Percentiles rank a stretch among this genome's conserved stretches.
These are phyloP conservation scores for Tympanuchus pallidicinctus DNA, from an alignment of 2,113 vertebrate genomes.

Conservation along the genomic window DNA sequence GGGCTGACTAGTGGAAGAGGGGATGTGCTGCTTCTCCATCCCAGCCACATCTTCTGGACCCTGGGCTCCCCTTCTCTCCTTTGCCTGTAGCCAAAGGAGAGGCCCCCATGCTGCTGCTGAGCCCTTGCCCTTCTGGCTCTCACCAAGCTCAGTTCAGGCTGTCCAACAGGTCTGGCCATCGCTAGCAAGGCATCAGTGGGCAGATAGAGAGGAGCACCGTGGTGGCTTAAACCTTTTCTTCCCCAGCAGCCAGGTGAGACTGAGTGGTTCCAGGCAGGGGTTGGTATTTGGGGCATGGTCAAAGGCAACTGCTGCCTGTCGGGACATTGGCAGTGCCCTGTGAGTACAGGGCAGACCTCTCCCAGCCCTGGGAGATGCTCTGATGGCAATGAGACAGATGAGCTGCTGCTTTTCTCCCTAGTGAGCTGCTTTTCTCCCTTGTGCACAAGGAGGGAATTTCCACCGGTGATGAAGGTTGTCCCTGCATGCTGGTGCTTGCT, in stretches of 20 bases:
- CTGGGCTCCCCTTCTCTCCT: not conserved
- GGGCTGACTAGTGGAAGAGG: not conserved
- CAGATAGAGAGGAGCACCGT: not conserved
- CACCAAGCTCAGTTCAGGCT: not conserved
- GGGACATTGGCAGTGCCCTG: not conserved
- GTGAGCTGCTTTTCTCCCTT: fast-evolving
- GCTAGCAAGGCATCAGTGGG: not conserved
- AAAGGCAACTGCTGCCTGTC: not conserved
- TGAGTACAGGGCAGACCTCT: not conserved
- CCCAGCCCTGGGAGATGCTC: not conserved
- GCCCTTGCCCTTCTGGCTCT: not conserved
- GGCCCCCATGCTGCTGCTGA: not conserved
- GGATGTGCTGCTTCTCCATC: not conserved
- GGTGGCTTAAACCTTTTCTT: not conserved
- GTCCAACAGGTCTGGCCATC: not conserved
- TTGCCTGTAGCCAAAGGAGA: not conserved
- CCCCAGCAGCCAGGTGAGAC: not conserved
- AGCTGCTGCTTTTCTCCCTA: not conserved
- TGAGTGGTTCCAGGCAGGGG: not conserved
- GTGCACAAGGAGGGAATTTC: not conserved
- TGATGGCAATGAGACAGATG: fast-evolving
- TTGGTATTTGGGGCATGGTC: not conserved
- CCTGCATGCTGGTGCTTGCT: fast-evolving
- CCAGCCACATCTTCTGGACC: not conserved
- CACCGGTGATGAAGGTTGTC: fast-evolving